Evolutionary conservation across 2,888 invertebrate species (phyloP).

Genomic region (Cephonodes hylas): DNA sequence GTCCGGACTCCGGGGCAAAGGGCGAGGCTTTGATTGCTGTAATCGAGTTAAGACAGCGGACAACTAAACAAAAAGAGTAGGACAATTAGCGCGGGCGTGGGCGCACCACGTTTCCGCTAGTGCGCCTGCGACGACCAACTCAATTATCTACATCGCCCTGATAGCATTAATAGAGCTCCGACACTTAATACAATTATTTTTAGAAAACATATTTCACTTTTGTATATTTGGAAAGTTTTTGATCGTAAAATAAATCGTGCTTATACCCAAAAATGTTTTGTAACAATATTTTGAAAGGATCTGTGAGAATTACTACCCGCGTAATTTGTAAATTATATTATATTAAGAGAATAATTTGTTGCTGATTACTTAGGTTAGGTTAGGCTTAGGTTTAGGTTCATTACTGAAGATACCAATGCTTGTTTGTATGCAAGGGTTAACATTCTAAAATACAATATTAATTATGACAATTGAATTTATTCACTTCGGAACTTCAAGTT

Average conservation of each 20-base stretch:
- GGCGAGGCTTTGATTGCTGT: constrained; percentile 72
- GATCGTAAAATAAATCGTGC: background rate
- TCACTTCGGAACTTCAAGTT: background rate
- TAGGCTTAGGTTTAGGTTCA: too few species aligned
- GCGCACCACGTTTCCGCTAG: constrained; percentile 64
- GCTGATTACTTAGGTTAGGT: too few species aligned
- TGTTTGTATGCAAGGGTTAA: too few species aligned
- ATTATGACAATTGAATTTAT: background rate
- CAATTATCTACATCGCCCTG: constrained; percentile 34
- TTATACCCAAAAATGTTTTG: too few species aligned
- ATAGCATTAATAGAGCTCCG: constrained; percentile 22
- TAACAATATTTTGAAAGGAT: too few species aligned
- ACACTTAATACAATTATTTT: background rate
- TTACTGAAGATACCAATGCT: too few species aligned
- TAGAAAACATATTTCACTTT: background rate
- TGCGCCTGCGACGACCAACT: constrained; percentile 48
- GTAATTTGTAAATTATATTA: too few species aligned
- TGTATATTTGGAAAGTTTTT: background rate
- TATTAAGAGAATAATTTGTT: too few species aligned
- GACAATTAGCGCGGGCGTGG: constrained; percentile 70
- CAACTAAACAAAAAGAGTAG: constrained; percentile 75
- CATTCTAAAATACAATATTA: too few species aligned
- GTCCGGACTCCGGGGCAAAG: constrained; percentile 54
- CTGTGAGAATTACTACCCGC: too few species aligned
- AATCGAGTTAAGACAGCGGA: constrained; percentile 72